Conservation (phyloP, 2,797 vertebrate genomes). For the Enteromius paludinosus region DNA sequence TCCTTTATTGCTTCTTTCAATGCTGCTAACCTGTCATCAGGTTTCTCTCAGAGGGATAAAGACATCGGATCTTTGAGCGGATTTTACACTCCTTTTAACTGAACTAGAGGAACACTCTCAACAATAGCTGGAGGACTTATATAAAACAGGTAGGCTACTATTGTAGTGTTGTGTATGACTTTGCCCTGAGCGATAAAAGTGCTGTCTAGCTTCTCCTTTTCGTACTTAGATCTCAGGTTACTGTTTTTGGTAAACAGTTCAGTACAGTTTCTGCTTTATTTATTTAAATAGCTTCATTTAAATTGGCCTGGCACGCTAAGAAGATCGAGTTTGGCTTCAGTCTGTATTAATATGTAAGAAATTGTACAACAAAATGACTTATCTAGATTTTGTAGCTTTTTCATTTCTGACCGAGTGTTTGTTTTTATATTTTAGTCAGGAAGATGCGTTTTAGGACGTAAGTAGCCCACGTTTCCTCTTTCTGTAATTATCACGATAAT, state of each 20-base stretch:
- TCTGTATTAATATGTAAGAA: not conserved
- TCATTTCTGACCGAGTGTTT: not conserved
- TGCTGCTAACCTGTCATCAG: conserved; percentile 22
- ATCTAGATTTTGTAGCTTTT: not conserved
- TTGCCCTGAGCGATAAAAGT: not conserved
- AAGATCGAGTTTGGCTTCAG: not conserved
- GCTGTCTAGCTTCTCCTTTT: not conserved
- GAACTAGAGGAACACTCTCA: conserved; percentile 1
- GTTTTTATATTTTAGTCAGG: not conserved
- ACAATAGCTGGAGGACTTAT: not conserved
- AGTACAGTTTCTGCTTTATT: not conserved
- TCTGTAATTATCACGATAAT: not conserved
- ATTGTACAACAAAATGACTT: not conserved
- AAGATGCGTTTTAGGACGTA: not conserved
- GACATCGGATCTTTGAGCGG: conserved; percentile 2
- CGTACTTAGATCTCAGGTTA: conserved; percentile 1
- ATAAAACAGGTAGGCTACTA: conserved; percentile 39
- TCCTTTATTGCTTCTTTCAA: conserved; percentile 10
- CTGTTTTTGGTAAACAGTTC: conserved; percentile 12
- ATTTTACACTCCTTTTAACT: not conserved
- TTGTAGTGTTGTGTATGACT: not conserved
- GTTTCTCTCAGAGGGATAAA: conserved; percentile 50
- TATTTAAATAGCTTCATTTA: not conserved
- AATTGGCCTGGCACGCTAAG: not conserved
- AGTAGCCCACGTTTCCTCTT: not conserved